A percentile compares a stretch with the other conserved stretches of the same genome.
phyloP scores from a whole-genome alignment of 1,140 invertebrate species.

The Drosophila ambigua region DNA sequence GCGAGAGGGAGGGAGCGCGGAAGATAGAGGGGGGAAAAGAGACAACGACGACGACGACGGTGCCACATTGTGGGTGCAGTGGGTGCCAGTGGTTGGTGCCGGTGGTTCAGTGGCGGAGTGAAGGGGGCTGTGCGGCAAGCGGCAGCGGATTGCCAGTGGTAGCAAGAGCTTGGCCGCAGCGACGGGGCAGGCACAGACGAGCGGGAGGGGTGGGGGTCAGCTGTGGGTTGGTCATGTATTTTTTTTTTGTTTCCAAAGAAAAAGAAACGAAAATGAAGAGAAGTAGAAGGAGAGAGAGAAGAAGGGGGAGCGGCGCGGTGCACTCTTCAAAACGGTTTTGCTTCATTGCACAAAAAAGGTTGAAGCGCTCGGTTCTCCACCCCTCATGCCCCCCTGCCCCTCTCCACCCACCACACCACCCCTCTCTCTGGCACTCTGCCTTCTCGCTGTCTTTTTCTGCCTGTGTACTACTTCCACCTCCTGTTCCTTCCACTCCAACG shows the following conservation, averaged over 20 bases:
- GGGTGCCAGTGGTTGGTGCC: too few relatives aligned
- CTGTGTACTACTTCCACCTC: too few relatives aligned
- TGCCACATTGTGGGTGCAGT: too few relatives aligned
- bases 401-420: neutral
- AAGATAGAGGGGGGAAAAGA: too few relatives aligned
- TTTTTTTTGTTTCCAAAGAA: constrained; percentile 17
- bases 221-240: neutral
- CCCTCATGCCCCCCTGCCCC: neutral
- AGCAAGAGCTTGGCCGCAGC: too few relatives aligned
- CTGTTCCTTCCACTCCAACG: too few relatives aligned
- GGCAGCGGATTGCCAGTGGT: too few relatives aligned
- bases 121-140: too few relatives aligned
- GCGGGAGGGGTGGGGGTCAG: neutral
- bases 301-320: neutral
- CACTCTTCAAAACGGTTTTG: constrained; percentile 37
- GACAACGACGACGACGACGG: too few relatives aligned
- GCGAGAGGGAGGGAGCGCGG: too few relatives aligned
- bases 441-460: too few relatives aligned
- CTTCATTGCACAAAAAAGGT: constrained; percentile 77
- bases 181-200: neutral
- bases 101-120: too few relatives aligned
- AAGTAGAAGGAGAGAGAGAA: neutral
- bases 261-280: constrained; percentile 14
- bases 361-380: constrained; percentile 20
- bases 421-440: neutral